Evolutionary conservation across 1,140 invertebrate genomes (phyloP), one percentile per base, ranked within the genome.

Genomic region (Drosophila orosa): DNA sequence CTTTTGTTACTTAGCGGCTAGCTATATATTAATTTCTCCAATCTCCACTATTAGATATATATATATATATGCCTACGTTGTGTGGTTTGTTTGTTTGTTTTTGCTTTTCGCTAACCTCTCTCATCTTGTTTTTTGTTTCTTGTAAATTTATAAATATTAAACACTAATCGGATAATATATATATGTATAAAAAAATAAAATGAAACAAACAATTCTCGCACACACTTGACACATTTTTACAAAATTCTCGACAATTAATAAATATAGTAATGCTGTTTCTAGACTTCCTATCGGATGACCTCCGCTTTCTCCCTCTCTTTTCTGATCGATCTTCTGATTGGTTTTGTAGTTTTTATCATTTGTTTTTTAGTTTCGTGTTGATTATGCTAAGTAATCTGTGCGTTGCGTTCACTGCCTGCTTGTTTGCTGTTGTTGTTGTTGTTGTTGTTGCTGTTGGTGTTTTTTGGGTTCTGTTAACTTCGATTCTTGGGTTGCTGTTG

Each of bases 121-220:
- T 27, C 22, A 31, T 56, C 31, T 45, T n/a, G 27, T 22, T 52
- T 48, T 15, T 65, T 31, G 24, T 65, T 24, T 54, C 22, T 76
- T 82, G 82, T 86, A 87, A 87, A 78, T 83, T 60, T 86, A 86
- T 87, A 87, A 87, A 87, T 87, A 87, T 83, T 87, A 87, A 87
- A 80, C 63, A 67, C 75, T 89, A 87, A 80, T 89, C 76, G 76
- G 79, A 77, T 78, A 78, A 68, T 78, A 77, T 80, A 74, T 71
- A 71, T 71, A 39, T 74, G 48, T 48, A 76, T 75, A 75, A 65
- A 74, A 74, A 74, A 74, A 55, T 65, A 65, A 74, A 75, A 75
- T 27, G 48, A 74, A 74, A 74, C 52, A 74, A 55, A 55, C 52
- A 75, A 75, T 75, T 75, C 52, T 73, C 74, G 71, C 72, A 74